Conservation (phyloP, 2,888 invertebrate species). For the Ophion ellenae region DNA sequence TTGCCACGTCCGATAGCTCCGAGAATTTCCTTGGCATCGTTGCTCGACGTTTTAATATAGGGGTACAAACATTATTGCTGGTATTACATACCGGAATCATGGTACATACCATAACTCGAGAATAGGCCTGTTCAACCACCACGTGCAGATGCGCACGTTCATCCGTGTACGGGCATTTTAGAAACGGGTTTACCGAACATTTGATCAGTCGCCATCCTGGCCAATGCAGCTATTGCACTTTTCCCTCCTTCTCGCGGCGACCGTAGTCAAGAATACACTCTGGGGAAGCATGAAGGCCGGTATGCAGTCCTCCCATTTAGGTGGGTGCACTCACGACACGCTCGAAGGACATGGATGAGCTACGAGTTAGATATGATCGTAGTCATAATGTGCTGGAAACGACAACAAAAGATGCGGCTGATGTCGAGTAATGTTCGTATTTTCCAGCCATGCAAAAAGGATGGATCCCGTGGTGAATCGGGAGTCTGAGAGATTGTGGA, state of each 20-base stretch:
- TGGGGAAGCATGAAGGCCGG: background rate
- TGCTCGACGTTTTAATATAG: conserved; percentile 27
- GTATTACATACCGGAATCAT: conserved; percentile 30
- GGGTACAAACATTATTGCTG: conserved; percentile 23
- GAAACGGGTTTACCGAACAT: conserved; percentile 48
- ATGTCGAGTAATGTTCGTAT: too few species aligned
- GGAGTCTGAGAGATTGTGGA: too few species aligned
- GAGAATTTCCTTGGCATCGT: conserved; percentile 24
- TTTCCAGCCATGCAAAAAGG: too few species aligned
- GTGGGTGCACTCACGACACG: background rate
- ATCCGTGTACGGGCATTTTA: conserved; percentile 53
- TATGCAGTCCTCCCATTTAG: background rate
- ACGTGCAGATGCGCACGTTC: conserved; percentile 14
- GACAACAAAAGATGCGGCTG: too few species aligned
- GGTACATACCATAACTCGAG: conserved; percentile 18
- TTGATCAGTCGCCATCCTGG: conserved; percentile 2
- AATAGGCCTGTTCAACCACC: conserved; percentile 9
- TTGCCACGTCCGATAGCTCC: conserved; percentile 18
- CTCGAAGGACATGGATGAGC: background rate
- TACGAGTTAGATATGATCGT: too few species aligned
- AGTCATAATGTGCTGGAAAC: too few species aligned
- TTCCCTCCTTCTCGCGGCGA: conserved; percentile 8
- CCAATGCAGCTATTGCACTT: conserved; percentile 17
- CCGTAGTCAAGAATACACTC: background rate
- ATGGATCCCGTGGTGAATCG: too few species aligned